Base-by-base conservation (phyloP, 2,797 vertebrate species). In the Myoxocephalus aenaeus region DNA sequence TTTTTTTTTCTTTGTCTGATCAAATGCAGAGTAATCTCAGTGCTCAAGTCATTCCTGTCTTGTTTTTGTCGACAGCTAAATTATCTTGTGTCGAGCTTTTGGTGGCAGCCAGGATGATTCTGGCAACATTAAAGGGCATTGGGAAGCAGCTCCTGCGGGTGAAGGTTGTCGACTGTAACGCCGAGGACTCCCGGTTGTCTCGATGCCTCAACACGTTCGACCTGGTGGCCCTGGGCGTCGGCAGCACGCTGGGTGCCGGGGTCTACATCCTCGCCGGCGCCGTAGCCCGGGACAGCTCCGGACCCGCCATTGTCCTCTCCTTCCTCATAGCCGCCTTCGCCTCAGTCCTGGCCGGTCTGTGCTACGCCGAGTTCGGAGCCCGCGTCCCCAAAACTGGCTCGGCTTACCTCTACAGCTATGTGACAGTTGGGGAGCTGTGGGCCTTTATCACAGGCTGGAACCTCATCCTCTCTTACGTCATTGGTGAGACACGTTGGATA, bases 361-460 rank as follows among this genome's bases (percentile, higher is more conserved):
- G 98, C 91, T 99, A 99, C 0, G 97, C 96, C 1, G 98, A 99
- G 91, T 99, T 99, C 0, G 98, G 98, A 0, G 98, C 98, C 2
- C 95, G 98, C 0, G 98, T 99, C 56, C 98, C 98, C 63, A 97
- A 94, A 92, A 98, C 98, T 0, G 98, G 98, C 53, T 99, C 98
- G 0, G 98, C 98, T 10, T 99, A 99, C 90, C 96, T 99, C 56
- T 99, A 99, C 80, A 99, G 97, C 91, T 99, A 99, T 0, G 97
- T 99, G 75, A 99, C 98, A 0, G 98, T 99, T 0, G 98, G 98
- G 0, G 98, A 99, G 79, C 94, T 99, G 51, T 97, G 95, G 96
- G 98, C 98, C 67, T 99, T 99, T 75, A 95, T 99, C 92, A 99
- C 98, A 0, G 98, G 98, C 29, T 99, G 98, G 98, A 99, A 99